These are phyloP conservation scores for Globodera ellingtonae DNA, from an alignment of 1,140 invertebrate species.

Conservation along the genomic window DNA sequence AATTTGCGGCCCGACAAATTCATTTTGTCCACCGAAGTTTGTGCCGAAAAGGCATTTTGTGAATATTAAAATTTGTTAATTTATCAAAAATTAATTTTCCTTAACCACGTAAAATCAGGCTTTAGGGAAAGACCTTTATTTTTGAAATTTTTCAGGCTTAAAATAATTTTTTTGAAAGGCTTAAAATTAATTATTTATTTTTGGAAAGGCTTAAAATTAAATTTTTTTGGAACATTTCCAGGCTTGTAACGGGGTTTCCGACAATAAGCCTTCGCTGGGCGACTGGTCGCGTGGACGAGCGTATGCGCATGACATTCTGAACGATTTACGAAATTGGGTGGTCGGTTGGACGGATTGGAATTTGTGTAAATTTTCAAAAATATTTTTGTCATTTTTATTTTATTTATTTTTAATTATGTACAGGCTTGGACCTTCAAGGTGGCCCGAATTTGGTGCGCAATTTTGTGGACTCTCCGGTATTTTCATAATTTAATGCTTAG, in stretches of 20 bases:
- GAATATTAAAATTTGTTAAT: not conserved
- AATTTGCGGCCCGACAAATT: constrained; percentile 74
- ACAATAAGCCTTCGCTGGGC: constrained; percentile 39
- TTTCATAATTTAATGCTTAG: not conserved
- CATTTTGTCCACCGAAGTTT: constrained; percentile 77
- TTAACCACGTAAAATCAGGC: no score
- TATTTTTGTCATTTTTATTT: no score
- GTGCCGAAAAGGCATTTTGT: not conserved
- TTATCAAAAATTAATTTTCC: no score
- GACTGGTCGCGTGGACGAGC: constrained; percentile 35
- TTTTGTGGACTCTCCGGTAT: constrained; percentile 74
- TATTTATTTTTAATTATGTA: not conserved
- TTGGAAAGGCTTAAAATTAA: no score
- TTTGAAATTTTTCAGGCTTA: no score
- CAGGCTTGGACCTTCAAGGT: constrained; percentile 67
- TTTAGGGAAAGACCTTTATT: no score
- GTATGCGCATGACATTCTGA: constrained; percentile 71
- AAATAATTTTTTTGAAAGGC: no score
- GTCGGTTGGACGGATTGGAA: constrained; percentile 78
- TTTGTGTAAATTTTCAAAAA: constrained; percentile 65
- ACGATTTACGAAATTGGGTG: constrained; percentile 40
- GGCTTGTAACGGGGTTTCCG: constrained; percentile 28
- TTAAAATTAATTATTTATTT: no score
- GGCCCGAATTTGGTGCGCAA: constrained; percentile 77
- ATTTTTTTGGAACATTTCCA: not conserved